Base-by-base conservation (phyloP, 2,888 invertebrate species). In the Rugalucina vietnamica region DNA sequence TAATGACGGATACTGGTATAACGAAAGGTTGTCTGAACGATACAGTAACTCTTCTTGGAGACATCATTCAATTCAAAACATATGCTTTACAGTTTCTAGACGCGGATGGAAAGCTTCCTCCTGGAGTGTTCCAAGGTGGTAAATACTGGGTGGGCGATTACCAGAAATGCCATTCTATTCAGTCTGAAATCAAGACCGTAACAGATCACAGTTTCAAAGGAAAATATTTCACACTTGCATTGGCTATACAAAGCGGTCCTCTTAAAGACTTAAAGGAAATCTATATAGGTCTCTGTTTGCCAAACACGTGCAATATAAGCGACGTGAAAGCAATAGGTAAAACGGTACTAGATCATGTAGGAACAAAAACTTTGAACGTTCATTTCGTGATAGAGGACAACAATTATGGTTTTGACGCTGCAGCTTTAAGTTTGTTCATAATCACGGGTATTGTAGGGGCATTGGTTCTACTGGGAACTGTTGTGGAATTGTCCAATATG, bases 201-300 rank as follows among this genome's bases (percentile, higher is more conserved):
- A 78, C 79, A 5, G 50, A 73, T 10, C 50, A 34, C 14, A 57
- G 37, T 12, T 76, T 85, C 34, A 50, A 36, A 5, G 85, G 82
- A 3, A 82, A 79, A 76, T 85, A 85, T 69, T 81, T 76, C 69
- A 29, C 81, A 1, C 81, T 49, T n/a, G 1, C 21, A 34, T 54
- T 60, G 50, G 14, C 73, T 10, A 60, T 21, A 21, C 54, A 37
- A 4, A 39, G 37, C 8, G 21, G 39, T 14, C 43, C 37, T 3
- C 32, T 72, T 5, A 21, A 21, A 8, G 12, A 50, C 12, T 12
- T 65, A 0, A 34, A 27, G 1, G 27, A 14, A 14, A 21, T 77
- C 32, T n/a, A 21, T n/a, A 36, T 84, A 8, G 84, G 84, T 27
- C 57, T 84, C 1, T 84, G 84, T 70, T 50, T 84, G 29, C 84